Conservation (phyloP, 2,113 vertebrate species). For the Syrmaticus mikado region DNA sequence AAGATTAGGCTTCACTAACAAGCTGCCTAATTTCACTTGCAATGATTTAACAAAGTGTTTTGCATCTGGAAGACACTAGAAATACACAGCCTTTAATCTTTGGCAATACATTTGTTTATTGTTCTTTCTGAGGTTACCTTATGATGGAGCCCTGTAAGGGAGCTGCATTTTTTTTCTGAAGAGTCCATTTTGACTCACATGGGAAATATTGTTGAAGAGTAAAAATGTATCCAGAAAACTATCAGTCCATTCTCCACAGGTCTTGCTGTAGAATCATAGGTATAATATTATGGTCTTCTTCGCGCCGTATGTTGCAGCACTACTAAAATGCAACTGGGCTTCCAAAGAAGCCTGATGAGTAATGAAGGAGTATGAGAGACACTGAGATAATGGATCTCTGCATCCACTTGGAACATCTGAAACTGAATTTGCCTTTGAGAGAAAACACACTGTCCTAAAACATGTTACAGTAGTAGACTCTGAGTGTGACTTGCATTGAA, state of each 20-base stretch:
- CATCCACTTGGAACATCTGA: not conserved
- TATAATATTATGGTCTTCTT: not conserved
- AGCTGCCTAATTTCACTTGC: constrained; percentile 55
- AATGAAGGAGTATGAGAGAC: not conserved
- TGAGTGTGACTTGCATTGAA: not conserved
- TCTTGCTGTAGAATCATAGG: not conserved
- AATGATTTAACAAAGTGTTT: constrained; percentile 37
- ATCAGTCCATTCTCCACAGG: not conserved
- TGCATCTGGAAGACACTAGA: not conserved
- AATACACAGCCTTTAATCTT: constrained; percentile 49
- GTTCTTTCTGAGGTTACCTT: constrained; percentile 28
- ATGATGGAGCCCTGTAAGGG: not conserved
- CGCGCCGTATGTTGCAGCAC: not conserved
- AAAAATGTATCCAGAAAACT: not conserved
- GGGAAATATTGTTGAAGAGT: not conserved
- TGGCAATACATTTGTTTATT: constrained; percentile 40
- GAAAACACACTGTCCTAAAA: not conserved
- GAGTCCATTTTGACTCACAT: not conserved
- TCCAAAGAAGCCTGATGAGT: not conserved
- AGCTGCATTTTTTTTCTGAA: constrained; percentile 35
- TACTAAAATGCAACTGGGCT: not conserved
- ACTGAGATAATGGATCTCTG: not conserved
- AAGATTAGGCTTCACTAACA: constrained; percentile 31
- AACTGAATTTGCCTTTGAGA: not conserved
- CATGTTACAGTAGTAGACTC: no score